Conservation (phyloP, 2,888 invertebrate genomes). For the Biston betularia region DNA sequence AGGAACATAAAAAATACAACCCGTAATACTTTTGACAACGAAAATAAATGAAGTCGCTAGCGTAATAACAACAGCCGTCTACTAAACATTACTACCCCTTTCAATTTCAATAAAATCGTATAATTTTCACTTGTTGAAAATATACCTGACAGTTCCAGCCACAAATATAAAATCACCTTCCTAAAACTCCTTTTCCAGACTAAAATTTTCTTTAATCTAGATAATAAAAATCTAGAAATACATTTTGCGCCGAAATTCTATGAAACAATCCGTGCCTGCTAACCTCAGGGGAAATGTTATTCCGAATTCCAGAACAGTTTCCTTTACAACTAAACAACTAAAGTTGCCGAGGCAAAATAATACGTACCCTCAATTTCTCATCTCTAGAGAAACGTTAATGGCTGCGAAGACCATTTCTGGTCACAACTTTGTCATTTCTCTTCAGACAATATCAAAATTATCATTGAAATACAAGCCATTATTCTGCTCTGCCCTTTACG, state of each 20-base stretch:
- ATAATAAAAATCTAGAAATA: background rate
- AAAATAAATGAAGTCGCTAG: too few relatives aligned
- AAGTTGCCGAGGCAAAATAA: constrained; percentile 19
- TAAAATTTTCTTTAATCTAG: background rate
- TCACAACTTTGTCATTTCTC: constrained; percentile 27
- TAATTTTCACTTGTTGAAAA: too few relatives aligned
- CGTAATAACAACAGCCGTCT: too few relatives aligned
- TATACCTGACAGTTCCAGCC: too few relatives aligned
- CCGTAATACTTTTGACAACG: too few relatives aligned
- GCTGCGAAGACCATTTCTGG: constrained; percentile 6
- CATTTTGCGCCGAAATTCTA: background rate
- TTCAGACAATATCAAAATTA: constrained; percentile 48
- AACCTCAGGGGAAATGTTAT: background rate
- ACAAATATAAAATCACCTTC: background rate
- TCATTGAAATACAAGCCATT: constrained; percentile 46
- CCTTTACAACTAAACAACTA: constrained; percentile 16
- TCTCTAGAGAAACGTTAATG: constrained; percentile 19
- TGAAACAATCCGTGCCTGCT: background rate
- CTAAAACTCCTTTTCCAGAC: background rate
- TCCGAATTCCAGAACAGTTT: constrained; percentile 11
- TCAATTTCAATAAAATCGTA: too few relatives aligned
- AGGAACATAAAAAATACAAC: too few relatives aligned
- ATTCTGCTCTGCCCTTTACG: constrained; percentile 41
- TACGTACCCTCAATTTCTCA: constrained; percentile 10
- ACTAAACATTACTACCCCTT: too few relatives aligned